Conservation (phyloP, 2,797 vertebrate genomes). For the Pantherophis vulpinus region DNA sequence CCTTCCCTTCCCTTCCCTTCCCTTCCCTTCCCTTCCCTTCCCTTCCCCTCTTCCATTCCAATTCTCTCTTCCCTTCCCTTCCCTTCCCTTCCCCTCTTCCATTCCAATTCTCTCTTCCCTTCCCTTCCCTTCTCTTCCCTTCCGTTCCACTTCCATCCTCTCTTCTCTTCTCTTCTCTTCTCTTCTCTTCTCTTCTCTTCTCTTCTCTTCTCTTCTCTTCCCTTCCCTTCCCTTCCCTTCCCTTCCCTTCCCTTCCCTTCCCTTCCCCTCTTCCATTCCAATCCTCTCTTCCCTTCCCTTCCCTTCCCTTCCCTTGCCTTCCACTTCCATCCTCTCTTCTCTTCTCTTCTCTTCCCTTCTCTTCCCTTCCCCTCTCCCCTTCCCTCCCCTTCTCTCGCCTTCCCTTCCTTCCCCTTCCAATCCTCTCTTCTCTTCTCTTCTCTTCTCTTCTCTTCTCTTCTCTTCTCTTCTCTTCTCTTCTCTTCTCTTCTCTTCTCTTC, state of each 20-base stretch:
- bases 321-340: rapidly evolving
- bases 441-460: rapidly evolving
- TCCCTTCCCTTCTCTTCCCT: rapidly evolving
- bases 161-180: rapidly evolving
- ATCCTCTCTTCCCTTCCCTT: rapidly evolving
- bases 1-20: rapidly evolving
- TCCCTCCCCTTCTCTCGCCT: rapidly evolving
- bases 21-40: rapidly evolving
- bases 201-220: rapidly evolving
- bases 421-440: rapidly evolving
- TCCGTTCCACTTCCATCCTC: no score
- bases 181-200: rapidly evolving
- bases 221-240: no score
- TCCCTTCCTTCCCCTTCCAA: rapidly evolving
- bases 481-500: rapidly evolving
- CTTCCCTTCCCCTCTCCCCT: rapidly evolving
- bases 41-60: rapidly evolving
- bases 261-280: no score
- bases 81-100: rapidly evolving
- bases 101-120: rapidly evolving
- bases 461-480: rapidly evolving
- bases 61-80: rapidly evolving
- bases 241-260: no score
- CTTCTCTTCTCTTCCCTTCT: rapidly evolving
- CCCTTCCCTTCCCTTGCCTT: rapidly evolving